Conservation (phyloP, 2,113 vertebrate genomes). For the Cichladusa arquata region DNA sequence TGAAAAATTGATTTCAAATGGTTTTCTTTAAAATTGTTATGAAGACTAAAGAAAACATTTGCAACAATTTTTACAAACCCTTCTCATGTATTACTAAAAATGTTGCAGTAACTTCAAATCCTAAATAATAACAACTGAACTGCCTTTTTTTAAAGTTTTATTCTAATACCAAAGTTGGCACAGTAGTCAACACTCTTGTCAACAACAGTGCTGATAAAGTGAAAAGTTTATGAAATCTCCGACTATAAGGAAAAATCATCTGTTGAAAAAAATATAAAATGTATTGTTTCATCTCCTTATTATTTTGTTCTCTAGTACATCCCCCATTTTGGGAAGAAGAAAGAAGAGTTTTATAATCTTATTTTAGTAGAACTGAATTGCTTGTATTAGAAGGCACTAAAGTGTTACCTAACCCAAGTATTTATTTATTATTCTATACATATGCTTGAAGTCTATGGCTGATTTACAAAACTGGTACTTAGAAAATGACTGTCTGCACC, state of each 20-base stretch:
- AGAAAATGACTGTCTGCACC: background rate
- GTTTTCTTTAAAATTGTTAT: background rate
- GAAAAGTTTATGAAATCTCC: background rate
- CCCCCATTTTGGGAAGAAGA: background rate
- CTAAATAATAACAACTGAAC: background rate
- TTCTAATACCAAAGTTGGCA: background rate
- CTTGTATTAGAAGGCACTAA: background rate
- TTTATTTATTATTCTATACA: background rate
- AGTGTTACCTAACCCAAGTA: background rate
- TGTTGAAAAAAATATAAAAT: background rate
- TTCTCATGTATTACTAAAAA: background rate
- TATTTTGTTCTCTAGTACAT: background rate
- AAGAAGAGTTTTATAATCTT: background rate
- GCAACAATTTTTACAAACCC: background rate
- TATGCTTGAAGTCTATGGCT: background rate
- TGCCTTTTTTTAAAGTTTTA: background rate
- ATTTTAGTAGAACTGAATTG: background rate
- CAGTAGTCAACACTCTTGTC: background rate
- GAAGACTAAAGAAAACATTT: background rate
- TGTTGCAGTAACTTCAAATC: background rate
- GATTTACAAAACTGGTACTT: background rate
- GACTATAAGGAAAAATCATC: background rate
- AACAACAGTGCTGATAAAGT: background rate
- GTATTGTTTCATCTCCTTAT: background rate
- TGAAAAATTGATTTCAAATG: background rate